Evolutionary conservation across 2,797 vertebrate genomes (phyloP).

Genomic region (Tarsius wallacei): DNA sequence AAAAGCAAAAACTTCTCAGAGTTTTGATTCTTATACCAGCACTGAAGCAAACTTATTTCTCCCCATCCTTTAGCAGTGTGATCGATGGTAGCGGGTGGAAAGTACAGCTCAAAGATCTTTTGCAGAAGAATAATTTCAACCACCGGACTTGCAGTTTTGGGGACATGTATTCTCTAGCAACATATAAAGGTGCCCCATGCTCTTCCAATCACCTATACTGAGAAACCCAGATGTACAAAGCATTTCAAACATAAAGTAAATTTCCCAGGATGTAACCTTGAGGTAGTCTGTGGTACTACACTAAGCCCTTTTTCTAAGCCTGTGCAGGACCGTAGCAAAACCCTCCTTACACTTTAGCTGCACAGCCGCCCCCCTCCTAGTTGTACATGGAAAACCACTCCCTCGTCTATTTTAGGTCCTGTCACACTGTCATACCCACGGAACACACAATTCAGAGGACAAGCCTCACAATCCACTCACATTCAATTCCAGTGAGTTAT

Average conservation of each 20-base stretch:
- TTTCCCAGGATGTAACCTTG: neutral
- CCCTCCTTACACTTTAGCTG: neutral
- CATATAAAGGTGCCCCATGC: neutral
- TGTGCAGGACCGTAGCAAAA: neutral
- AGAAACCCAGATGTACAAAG: neutral
- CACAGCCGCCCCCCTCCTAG: neutral
- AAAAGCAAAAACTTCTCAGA: neutral
- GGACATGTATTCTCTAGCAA: neutral
- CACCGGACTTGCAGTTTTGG: neutral
- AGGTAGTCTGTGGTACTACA: neutral
- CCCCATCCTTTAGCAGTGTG: neutral
- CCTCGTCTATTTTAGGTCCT: slow-evolving; percentile 6
- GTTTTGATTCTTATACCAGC: neutral
- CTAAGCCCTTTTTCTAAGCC: neutral
- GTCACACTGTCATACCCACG: slow-evolving; percentile 39
- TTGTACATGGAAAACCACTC: slow-evolving; percentile 15
- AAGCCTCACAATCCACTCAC: neutral
- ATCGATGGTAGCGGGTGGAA: neutral
- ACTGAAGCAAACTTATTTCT: neutral
- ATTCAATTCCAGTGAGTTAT: slow-evolving; percentile 46
- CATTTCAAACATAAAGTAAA: slow-evolving; percentile 31
- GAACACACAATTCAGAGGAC: neutral
- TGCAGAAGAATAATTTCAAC: slow-evolving; percentile 23
- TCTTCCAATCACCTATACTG: neutral
- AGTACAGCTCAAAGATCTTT: neutral